Evolutionary conservation across 2,888 invertebrate species (phyloP).

Genomic region (Eulithis testata): DNA sequence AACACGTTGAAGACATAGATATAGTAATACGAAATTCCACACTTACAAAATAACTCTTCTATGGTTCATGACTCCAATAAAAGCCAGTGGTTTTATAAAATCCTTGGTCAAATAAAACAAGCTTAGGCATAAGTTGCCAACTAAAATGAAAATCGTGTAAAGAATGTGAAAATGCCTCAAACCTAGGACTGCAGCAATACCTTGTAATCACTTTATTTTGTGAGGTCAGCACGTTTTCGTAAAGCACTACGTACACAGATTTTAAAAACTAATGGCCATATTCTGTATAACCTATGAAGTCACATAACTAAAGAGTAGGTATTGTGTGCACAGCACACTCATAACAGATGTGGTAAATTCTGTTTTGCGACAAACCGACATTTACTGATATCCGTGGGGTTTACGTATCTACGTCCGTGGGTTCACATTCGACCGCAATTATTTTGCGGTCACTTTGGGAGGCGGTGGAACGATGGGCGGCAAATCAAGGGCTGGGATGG

Average conservation of each 20-base stretch:
- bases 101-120: too few species aligned
- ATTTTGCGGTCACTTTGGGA: constrained; percentile 41
- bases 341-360: neutral
- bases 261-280: constrained; percentile 2
- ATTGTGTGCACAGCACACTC: neutral
- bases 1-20: too few species aligned
- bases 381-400: constrained; percentile 2
- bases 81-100: too few species aligned
- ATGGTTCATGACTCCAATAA: neutral
- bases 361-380: neutral
- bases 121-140: too few species aligned
- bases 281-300: neutral
- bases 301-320: neutral
- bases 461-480: constrained; percentile 50
- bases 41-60: too few species aligned
- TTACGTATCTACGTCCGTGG: constrained; percentile 6
- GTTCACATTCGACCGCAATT: neutral
- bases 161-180: neutral
- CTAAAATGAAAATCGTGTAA: too few species aligned
- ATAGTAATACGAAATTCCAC: neutral
- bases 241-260: neutral
- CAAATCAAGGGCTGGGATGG: constrained; percentile 83
- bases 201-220: neutral
- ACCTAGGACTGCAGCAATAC: neutral
- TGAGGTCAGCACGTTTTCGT: constrained; percentile 6